These are phyloP conservation scores for Eilema sororculum DNA, from an alignment of 2,888 invertebrate species.

Conservation along the genomic window DNA sequence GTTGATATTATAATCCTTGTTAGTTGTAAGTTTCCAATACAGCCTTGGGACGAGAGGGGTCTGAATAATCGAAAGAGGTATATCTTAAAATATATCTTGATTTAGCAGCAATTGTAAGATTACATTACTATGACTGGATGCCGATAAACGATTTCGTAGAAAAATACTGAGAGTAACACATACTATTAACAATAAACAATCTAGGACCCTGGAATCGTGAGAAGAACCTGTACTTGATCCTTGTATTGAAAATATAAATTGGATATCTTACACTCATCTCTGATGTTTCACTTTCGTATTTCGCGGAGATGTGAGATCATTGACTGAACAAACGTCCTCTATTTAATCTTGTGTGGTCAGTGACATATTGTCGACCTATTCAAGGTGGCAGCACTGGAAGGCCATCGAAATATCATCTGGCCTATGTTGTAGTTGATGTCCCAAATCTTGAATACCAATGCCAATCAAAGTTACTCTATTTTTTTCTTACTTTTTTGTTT, in stretches of 20 bases:
- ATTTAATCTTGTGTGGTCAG: slow-evolving; percentile 10
- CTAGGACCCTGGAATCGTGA: background rate
- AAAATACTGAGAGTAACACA: background rate
- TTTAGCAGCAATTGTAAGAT: background rate
- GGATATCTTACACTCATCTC: background rate
- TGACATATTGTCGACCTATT: slow-evolving; percentile 5
- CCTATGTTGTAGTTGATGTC: background rate
- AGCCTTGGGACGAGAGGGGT: background rate
- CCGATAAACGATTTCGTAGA: too few species aligned
- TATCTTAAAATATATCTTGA: background rate
- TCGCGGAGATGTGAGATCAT: background rate
- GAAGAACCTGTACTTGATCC: background rate
- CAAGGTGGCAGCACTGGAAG: background rate
- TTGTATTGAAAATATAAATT: background rate
- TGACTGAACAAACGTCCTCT: slow-evolving; percentile 9
- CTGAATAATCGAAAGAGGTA: background rate
- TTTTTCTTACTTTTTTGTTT: too few species aligned
- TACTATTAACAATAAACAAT: background rate
- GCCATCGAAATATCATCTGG: background rate
- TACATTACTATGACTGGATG: too few species aligned
- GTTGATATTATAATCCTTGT: background rate
- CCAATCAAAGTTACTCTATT: background rate
- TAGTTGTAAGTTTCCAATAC: background rate
- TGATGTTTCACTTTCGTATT: background rate
- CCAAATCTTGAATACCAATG: background rate